Percentiles rank a stretch among this genome's conserved stretches.
These are phyloP conservation scores for Zoanthus gigantus DNA, from an alignment of 92 coral and sea anemone species.

Conservation along the genomic window DNA sequence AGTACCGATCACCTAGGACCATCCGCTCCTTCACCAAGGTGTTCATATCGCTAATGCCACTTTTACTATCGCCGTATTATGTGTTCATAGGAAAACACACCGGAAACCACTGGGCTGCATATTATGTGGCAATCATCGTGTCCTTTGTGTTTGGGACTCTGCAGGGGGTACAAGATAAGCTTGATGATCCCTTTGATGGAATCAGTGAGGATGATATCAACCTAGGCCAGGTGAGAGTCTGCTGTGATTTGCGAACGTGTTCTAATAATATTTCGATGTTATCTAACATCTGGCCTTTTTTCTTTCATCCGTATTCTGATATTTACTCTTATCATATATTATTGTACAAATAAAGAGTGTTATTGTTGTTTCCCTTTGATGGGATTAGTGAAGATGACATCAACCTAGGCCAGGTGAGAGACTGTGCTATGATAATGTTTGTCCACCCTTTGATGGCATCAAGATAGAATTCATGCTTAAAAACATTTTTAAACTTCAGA, in stretches of 20 bases:
- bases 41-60: constrained; percentile 96
- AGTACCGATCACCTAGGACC: constrained; percentile 97
- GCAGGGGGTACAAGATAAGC: constrained; percentile 96
- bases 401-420: constrained; percentile 85
- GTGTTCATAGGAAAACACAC: constrained; percentile 86
- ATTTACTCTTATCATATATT: too few relatives aligned
- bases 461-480: neutral
- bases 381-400: constrained; percentile 98
- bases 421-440: neutral
- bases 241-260: neutral
- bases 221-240: constrained; percentile 78
- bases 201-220: constrained; percentile 97
- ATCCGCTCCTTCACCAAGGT: constrained; percentile 97
- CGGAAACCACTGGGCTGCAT: constrained; percentile 85
- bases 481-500: too few relatives aligned
- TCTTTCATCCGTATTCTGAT: too few relatives aligned
- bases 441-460: constrained; percentile 91
- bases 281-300: too few relatives aligned
- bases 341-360: too few relatives aligned
- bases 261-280: too few relatives aligned
- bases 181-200: constrained; percentile 98
- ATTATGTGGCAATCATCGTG: constrained; percentile 80
- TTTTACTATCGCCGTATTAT: constrained; percentile 92
- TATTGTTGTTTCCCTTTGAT: constrained; percentile 73
- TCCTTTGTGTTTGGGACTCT: constrained; percentile 94